Base-by-base conservation (phyloP, 2,113 vertebrate species). In the Cyanistes caeruleus region DNA sequence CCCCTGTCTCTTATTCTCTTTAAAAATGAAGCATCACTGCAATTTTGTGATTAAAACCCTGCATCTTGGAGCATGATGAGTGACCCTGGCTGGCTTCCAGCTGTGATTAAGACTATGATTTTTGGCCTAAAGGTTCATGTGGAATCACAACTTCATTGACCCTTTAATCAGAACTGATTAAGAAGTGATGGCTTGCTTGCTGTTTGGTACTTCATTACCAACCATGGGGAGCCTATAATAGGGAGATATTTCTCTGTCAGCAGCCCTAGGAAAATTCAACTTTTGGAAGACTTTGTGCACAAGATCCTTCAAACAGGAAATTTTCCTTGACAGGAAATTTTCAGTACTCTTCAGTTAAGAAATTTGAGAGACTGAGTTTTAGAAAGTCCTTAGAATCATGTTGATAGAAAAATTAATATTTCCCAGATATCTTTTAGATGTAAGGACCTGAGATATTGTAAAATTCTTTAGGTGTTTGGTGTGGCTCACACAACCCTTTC, bases 11-110 rank as follows among this genome's bases (percentile, higher is more conserved):
- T 63, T 49, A 33, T 35, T 35, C 10, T 77, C 5, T 67, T 56
- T 79, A 74, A 22, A 51, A 95, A 93, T 70, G 67, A 96, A 80
- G 35, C 19, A 33, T 62, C 65, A 35, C 41, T 49, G 35, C 49
- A 92, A 58, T 94, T 97, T 93, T 7, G 4, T 93, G 89, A 96
- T 97, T 94, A 97, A 96, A 97, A 77, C 8, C 15, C 37, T 93
- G 9, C 82, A 28, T 87, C 83, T 93, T 92, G 77, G 52, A 95
- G 73, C 15, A 43, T 75, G 51, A 9, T 51, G 39, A 95, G 73
- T 65, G 33, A 86, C 75, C 73, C 89, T 89, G 92, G 75, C 89
- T 89, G 83, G 58, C 21, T 51, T 97, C 80, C 76, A 93, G 5
- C 69, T 76, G 76, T 84, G 68, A 91, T 70, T 86, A 89, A 82